Evolutionary conservation across 1,140 invertebrate species (phyloP).

Genomic region (Rhagoletis zephyria): DNA sequence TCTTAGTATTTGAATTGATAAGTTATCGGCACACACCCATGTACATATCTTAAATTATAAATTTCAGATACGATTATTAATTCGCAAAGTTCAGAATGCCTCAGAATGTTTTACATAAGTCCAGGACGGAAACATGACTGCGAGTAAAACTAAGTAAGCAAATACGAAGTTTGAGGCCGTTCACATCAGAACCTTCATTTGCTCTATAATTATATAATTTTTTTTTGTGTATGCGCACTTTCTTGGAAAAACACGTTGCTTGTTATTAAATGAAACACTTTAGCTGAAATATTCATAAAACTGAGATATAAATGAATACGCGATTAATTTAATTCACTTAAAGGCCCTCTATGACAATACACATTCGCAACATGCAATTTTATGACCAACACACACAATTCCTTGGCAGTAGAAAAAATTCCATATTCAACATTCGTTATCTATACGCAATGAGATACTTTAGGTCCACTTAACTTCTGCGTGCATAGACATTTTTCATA

Average conservation of each 20-base stretch:
- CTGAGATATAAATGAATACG: neutral
- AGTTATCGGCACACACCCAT: neutral
- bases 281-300: neutral
- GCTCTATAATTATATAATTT: slow-evolving; percentile 38
- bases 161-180: slow-evolving; percentile 15
- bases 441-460: slow-evolving; percentile 46
- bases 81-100: neutral
- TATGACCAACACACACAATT: slow-evolving; percentile 1
- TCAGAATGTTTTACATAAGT: slow-evolving; percentile 48
- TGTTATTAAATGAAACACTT: neutral
- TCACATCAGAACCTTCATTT: slow-evolving; percentile 13
- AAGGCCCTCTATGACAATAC: neutral
- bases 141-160: slow-evolving; percentile 18
- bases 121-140: slow-evolving; percentile 50
- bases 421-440: slow-evolving; percentile 26
- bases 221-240: slow-evolving; percentile 21
- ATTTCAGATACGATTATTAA: neutral
- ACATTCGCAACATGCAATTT: neutral
- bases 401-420: slow-evolving; percentile 10
- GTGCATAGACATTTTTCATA: slow-evolving; percentile 45
- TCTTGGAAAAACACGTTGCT: neutral
- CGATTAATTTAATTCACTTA: neutral
- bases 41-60: neutral
- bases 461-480: slow-evolving; percentile 36
- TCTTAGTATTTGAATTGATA: slow-evolving; percentile 12